Conservation (phyloP, 1,140 invertebrate species). For the Platyscapa corneri region DNA sequence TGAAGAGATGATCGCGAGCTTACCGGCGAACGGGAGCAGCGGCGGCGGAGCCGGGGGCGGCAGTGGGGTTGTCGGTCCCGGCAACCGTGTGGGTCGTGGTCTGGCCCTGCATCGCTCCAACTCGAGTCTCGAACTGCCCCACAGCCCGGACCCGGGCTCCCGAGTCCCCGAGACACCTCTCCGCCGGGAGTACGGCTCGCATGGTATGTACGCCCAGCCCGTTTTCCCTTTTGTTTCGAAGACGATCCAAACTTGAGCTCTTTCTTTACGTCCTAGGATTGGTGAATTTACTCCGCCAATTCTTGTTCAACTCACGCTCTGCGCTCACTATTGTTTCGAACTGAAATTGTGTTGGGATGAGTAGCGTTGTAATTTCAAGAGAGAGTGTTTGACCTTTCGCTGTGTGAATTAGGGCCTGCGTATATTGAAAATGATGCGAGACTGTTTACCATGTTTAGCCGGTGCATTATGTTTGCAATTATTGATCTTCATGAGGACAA, state of each 20-base stretch:
- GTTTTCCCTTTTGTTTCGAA: neutral
- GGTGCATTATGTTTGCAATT: neutral
- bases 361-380: no score
- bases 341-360: no score
- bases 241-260: no score
- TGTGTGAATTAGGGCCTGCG: neutral
- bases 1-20: conserved; percentile 74
- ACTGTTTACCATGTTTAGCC: no score
- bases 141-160: conserved; percentile 71
- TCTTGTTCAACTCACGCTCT: no score
- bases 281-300: neutral
- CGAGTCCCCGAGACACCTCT: conserved; percentile 69
- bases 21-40: conserved; percentile 67
- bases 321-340: no score
- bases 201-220: conserved; percentile 62
- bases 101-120: conserved; percentile 79
- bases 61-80: conserved; percentile 63
- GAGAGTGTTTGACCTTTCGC: no score
- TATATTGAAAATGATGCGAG: neutral
- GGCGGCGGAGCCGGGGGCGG: conserved; percentile 58
- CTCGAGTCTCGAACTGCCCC: conserved; percentile 81
- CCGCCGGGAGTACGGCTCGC: conserved; percentile 72
- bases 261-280: neutral
- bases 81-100: conserved; percentile 67
- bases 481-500: neutral